phyloP scores from a whole-genome alignment of 2,888 invertebrate species.

The Drosophila pegasa region DNA sequence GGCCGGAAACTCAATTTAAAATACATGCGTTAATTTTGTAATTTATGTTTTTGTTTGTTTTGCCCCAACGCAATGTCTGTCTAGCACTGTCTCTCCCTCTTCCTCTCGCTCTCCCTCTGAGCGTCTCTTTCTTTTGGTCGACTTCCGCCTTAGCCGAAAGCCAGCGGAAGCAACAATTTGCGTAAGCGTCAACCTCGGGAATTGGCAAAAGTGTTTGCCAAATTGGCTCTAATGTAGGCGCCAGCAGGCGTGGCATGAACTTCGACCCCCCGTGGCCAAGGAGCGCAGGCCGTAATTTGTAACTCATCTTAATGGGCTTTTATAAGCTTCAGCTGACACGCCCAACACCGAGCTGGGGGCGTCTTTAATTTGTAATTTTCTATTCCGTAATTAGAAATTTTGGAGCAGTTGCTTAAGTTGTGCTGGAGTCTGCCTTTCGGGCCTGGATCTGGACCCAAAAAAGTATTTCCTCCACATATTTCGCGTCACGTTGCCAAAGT shows the following conservation, averaged over 20 bases:
- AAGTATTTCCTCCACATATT: constrained; percentile 40
- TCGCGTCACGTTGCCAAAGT: constrained; percentile 35
- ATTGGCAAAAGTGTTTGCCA: constrained; percentile 59
- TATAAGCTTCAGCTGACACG: constrained; percentile 45
- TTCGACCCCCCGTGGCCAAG: constrained; percentile 13
- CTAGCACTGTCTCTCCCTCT: background rate
- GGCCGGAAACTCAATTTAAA: constrained; percentile 59
- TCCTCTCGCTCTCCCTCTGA: background rate
- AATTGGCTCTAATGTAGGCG: constrained; percentile 43
- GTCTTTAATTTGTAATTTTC: constrained; percentile 40
- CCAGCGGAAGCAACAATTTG: constrained; percentile 65
- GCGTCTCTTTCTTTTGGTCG: background rate
- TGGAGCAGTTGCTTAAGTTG: constrained; percentile 9
- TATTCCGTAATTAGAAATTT: constrained; percentile 53
- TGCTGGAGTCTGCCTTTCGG: constrained; percentile 8
- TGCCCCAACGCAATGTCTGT: constrained; percentile 9
- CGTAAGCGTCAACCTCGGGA: constrained; percentile 54
- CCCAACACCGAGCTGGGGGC: background rate
- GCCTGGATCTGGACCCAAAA: constrained; percentile 10
- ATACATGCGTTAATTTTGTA: constrained; percentile 56
- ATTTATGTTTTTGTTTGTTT: constrained; percentile 50
- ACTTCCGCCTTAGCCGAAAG: constrained; percentile 8
- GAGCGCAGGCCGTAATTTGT: constrained; percentile 41
- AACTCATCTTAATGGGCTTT: constrained; percentile 47
- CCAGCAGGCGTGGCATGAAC: constrained; percentile 17